phyloP scores from a whole-genome alignment of 2,888 invertebrate genomes.

The Agelastica alni region DNA sequence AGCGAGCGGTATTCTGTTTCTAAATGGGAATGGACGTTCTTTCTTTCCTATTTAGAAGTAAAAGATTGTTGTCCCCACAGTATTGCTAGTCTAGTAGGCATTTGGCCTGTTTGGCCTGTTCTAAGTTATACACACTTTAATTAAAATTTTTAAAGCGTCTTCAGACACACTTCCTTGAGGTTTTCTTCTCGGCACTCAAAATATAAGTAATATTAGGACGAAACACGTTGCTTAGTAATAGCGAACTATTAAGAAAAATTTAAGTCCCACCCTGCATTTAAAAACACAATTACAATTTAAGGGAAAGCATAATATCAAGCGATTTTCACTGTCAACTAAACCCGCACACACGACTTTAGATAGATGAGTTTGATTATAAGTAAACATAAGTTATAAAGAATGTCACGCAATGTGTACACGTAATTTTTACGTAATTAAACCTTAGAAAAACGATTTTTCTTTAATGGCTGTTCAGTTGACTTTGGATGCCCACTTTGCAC shows the following conservation, averaged over 20 bases:
- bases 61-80: too few species aligned
- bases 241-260: not conserved
- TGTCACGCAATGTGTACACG: constrained; percentile 16
- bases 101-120: too few species aligned
- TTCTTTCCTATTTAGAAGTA: too few species aligned
- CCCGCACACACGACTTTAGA: constrained; percentile 17
- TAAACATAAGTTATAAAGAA: constrained; percentile 13
- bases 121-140: too few species aligned
- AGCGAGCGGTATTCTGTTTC: too few species aligned
- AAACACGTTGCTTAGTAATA: too few species aligned
- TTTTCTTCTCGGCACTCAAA: too few species aligned
- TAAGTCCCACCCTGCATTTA: not conserved
- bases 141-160: too few species aligned
- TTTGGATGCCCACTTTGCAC: not conserved
- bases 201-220: too few species aligned
- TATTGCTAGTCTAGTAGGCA: too few species aligned
- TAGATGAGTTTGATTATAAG: constrained; percentile 16
- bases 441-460: constrained; percentile 14
- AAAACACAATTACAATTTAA: not conserved
- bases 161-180: too few species aligned
- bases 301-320: constrained; percentile 9
- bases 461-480: constrained; percentile 3
- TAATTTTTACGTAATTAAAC: constrained; percentile 17
- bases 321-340: constrained; percentile 23
- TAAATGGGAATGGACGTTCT: too few species aligned